Evolutionary conservation across 1,140 invertebrate species (phyloP).

Genomic region (Drosophila willistoni): DNA sequence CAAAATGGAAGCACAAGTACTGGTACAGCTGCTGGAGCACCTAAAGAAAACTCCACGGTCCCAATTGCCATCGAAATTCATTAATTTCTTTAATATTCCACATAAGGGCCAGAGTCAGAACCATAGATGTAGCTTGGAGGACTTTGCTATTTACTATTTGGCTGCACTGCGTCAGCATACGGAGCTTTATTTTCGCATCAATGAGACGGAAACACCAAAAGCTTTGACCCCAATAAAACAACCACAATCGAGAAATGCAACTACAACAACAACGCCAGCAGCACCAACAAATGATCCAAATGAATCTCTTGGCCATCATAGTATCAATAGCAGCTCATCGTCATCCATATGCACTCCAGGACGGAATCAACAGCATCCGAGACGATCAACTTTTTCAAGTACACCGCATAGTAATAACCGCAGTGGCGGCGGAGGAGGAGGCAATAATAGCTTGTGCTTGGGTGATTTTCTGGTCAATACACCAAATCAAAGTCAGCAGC

Average conservation of each 20-base stretch:
- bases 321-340: conserved; percentile 23
- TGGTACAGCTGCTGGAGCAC: conserved; percentile 46
- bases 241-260: background rate
- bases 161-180: conserved; percentile 69
- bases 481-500: conserved; percentile 52
- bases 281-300: conserved; percentile 16
- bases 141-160: conserved; percentile 74
- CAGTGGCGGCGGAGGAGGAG: conserved; percentile 23
- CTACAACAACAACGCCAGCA: conserved; percentile 26
- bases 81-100: conserved; percentile 30
- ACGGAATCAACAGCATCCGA: conserved; percentile 25
- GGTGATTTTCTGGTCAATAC: conserved; percentile 67
- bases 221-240: conserved; percentile 53
- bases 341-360: conserved; percentile 29
- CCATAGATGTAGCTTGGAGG: conserved; percentile 57
- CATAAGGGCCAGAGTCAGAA: background rate
- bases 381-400: conserved; percentile 50
- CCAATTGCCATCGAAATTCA: conserved; percentile 46
- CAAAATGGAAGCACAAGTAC: conserved; percentile 43
- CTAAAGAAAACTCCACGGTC: conserved; percentile 38
- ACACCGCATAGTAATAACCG: conserved; percentile 55
- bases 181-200: conserved; percentile 52
- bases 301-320: conserved; percentile 34
- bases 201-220: conserved; percentile 53
- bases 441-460: conserved; percentile 59